These are phyloP conservation scores for Chrysolina americana DNA, from an alignment of 2,888 invertebrate genomes.

Conservation along the genomic window DNA sequence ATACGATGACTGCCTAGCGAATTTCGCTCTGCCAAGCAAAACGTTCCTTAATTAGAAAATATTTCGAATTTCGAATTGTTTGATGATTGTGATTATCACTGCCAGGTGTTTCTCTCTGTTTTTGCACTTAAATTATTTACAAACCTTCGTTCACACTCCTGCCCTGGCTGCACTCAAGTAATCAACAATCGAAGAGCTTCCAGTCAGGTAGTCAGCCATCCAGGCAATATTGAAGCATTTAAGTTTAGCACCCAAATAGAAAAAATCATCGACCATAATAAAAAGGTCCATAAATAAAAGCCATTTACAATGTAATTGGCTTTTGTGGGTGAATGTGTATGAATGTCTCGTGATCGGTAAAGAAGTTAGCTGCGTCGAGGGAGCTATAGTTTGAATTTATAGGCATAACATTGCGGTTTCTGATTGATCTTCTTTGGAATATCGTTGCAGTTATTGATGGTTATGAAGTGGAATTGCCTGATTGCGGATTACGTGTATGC, in stretches of 20 bases:
- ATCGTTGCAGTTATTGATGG: conserved; percentile 40
- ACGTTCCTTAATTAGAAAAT: no score
- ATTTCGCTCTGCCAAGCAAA: no score
- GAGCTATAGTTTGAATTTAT: conserved; percentile 48
- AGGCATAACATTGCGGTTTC: conserved; percentile 53
- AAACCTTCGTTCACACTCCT: no score
- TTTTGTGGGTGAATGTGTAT: conserved; percentile 36
- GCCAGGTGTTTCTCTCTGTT: no score
- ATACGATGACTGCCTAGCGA: no score
- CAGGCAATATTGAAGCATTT: neutral
- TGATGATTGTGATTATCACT: no score
- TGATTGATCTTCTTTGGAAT: conserved; percentile 51
- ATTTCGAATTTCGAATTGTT: no score
- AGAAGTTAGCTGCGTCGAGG: conserved; percentile 42
- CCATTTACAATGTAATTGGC: conserved; percentile 54
- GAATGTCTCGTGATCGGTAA: conserved; percentile 17
- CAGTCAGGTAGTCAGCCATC: conserved; percentile 10
- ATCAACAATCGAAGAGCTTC: neutral
- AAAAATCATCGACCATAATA: conserved; percentile 16
- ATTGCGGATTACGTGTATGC: no score
- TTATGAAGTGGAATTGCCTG: conserved; percentile 22
- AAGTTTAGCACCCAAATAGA: conserved; percentile 14
- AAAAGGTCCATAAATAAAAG: conserved; percentile 47
- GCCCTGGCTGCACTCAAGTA: neutral
- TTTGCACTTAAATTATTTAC: no score